These are phyloP conservation scores for Aselliscus stoliczkanus DNA, from an alignment of 2,797 vertebrate species.

Conservation along the genomic window DNA sequence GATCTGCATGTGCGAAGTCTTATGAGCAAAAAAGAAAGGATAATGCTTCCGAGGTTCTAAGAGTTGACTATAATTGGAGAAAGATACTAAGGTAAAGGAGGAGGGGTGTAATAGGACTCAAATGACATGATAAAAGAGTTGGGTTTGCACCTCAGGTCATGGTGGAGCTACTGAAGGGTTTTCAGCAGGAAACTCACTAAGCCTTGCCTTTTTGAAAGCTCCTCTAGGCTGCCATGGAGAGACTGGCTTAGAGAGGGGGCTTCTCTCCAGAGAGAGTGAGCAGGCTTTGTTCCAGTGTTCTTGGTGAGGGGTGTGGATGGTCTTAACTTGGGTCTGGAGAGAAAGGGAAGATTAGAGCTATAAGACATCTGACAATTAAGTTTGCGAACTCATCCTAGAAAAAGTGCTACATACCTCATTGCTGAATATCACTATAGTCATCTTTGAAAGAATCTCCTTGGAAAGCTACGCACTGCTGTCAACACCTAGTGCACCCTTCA, in stretches of 20 bases:
- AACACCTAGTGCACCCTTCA: too few species aligned
- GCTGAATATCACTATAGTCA: too few species aligned
- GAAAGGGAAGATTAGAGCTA: background rate
- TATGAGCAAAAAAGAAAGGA: background rate
- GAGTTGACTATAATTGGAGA: background rate
- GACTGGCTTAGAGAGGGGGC: too few species aligned
- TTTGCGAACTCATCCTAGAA: too few species aligned
- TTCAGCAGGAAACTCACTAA: background rate
- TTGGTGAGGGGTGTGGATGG: accelerated
- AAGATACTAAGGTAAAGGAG: background rate
- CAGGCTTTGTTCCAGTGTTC: background rate
- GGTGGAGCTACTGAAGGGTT: background rate
- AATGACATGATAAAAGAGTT: background rate
- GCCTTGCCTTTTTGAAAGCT: background rate
- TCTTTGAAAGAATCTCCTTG: too few species aligned
- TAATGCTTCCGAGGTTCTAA: background rate
- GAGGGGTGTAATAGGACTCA: background rate
- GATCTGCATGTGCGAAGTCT: background rate
- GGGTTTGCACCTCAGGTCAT: background rate
- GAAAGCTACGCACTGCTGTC: too few species aligned
- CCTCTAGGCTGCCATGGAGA: background rate
- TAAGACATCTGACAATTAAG: too few species aligned
- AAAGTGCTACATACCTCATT: too few species aligned
- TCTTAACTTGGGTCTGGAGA: background rate
- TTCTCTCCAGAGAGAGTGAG: too few species aligned